Conservation (phyloP, 2,113 vertebrate genomes). For the Halcyon senegalensis region DNA sequence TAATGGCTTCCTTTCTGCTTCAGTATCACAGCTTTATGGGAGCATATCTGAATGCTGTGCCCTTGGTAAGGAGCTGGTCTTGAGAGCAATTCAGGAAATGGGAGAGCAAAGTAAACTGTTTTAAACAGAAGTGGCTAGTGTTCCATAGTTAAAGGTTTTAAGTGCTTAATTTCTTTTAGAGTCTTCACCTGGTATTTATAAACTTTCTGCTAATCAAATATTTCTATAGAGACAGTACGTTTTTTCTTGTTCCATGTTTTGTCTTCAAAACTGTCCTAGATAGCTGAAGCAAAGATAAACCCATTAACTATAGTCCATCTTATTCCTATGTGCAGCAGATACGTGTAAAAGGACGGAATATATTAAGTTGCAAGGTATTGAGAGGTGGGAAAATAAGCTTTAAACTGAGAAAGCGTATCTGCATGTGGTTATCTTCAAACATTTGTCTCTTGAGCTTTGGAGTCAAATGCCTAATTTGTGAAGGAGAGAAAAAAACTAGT, state of each 20-base stretch:
- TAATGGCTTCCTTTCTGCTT: neutral
- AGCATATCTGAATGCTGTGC: neutral
- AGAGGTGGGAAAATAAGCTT: neutral
- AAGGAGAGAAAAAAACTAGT: neutral
- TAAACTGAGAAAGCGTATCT: neutral
- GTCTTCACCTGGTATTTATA: neutral
- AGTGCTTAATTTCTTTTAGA: neutral
- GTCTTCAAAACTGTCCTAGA: neutral
- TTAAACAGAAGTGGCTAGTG: neutral
- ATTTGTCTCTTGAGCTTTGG: neutral
- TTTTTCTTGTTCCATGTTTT: neutral
- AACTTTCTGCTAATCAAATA: neutral
- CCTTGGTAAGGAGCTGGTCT: neutral
- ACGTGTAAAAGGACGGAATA: neutral
- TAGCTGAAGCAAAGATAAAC: neutral
- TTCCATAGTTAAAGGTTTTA: neutral
- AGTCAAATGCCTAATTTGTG: neutral
- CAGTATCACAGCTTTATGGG: too few species aligned
- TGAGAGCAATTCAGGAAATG: neutral
- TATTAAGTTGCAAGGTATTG: neutral
- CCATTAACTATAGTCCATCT: rapidly evolving
- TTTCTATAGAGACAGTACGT: neutral
- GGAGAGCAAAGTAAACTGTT: neutral
- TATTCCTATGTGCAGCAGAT: neutral
- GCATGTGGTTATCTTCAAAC: neutral